Evolutionary conservation across 2,888 invertebrate species (phyloP).

Genomic region (Schrankia costaestrigalis): DNA sequence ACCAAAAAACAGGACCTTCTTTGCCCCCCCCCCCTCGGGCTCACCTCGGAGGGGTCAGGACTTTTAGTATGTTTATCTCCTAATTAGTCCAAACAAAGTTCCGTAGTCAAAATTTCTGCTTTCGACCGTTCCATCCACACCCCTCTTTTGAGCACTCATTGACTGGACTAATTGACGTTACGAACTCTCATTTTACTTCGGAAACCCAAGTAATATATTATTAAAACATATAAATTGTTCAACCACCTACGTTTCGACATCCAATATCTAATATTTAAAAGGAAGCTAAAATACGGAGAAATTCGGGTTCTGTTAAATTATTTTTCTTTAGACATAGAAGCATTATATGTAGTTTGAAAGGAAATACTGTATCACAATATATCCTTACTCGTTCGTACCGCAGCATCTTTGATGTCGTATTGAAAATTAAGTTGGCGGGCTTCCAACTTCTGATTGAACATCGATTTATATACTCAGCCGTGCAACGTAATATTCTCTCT

Average conservation of each 20-base stretch:
- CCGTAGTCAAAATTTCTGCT: no score
- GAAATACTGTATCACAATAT: not conserved
- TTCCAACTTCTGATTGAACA: constrained; percentile 14
- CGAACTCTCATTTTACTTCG: not conserved
- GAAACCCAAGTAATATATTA: constrained; percentile 3
- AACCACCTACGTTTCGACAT: not conserved
- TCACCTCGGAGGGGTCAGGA: no score
- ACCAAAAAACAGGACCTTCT: no score
- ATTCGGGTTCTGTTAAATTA: not conserved
- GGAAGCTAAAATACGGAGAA: not conserved
- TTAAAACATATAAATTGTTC: constrained; percentile 1
- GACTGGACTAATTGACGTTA: not conserved
- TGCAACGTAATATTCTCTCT: no score
- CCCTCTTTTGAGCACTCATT: no score
- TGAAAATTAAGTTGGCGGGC: constrained; percentile 15
- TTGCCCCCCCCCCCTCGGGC: no score
- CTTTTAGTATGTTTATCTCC: no score
- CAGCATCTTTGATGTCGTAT: constrained; percentile 4
- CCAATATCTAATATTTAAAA: constrained; percentile 1
- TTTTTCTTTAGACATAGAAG: no score
- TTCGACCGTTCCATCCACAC: no score
- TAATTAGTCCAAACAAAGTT: no score
- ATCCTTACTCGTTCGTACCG: not conserved
- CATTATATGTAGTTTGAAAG: no score
- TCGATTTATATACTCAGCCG: no score